These are phyloP conservation scores for Amphilophus citrinellus DNA, from an alignment of 2,113 vertebrate genomes.

Conservation along the genomic window DNA sequence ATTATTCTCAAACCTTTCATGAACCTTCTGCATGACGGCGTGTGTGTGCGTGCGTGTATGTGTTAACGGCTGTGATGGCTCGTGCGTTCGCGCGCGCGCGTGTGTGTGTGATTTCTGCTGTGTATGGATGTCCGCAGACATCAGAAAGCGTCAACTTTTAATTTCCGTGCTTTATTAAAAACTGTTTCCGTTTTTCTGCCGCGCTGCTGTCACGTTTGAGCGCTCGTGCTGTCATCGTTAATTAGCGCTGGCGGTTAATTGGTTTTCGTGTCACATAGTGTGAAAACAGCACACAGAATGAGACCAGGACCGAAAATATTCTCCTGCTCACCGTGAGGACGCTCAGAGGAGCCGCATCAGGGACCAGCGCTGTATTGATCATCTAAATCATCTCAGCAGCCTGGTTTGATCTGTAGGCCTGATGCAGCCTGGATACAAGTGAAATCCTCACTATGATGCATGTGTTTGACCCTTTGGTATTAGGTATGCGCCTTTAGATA, in stretches of 20 bases:
- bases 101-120: background rate
- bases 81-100: background rate
- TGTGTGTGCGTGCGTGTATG: background rate
- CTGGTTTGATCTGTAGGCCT: background rate
- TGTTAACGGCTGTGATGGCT: background rate
- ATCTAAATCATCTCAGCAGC: background rate
- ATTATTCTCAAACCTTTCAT: background rate
- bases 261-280: constrained; percentile 13
- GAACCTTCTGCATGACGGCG: background rate
- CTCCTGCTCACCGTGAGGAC: background rate
- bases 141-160: constrained; percentile 3
- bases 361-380: background rate
- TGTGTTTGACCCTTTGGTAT: background rate
- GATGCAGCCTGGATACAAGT: background rate
- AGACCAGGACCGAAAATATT: background rate
- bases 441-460: background rate
- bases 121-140: constrained; percentile 1
- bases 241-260: constrained; percentile 34
- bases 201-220: background rate
- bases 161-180: background rate
- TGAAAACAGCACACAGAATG: background rate
- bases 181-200: background rate
- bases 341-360: background rate
- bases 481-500: background rate
- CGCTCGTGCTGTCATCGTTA: constrained; percentile 5